phyloP scores from a whole-genome alignment of 1,140 invertebrate genomes.

The Drosophila pectinifera region DNA sequence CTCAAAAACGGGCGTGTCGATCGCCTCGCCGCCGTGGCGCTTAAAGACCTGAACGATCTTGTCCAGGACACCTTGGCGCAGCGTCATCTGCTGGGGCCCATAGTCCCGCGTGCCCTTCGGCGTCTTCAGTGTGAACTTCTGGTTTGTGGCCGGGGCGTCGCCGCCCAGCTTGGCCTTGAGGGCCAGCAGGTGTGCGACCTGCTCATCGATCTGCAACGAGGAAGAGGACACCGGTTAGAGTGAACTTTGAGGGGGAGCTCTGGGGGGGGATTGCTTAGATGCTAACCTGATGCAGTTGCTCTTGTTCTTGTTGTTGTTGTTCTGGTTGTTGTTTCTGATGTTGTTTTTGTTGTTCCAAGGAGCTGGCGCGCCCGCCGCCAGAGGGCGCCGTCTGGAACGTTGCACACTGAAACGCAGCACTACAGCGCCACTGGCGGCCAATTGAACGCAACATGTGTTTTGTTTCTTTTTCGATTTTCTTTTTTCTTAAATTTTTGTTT shows the following conservation, averaged over 20 bases:
- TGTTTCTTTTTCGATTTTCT: conserved; percentile 13
- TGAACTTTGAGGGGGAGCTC: not conserved
- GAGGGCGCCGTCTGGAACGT: conserved; percentile 67
- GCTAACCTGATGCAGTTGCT: conserved; percentile 84
- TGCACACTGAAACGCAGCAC: conserved; percentile 79
- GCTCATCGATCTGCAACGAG: conserved; percentile 89
- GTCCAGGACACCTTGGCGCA: conserved; percentile 94
- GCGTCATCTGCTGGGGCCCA: conserved; percentile 96
- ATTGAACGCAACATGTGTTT: conserved; percentile 81
- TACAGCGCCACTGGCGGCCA: conserved; percentile 81
- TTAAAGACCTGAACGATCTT: conserved; percentile 97
- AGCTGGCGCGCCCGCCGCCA: conserved; percentile 49
- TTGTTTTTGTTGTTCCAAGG: conserved; percentile 58
- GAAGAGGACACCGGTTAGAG: conserved; percentile 10
- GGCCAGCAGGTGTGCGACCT: conserved; percentile 92
- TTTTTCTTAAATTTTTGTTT: not conserved
- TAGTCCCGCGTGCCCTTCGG: conserved; percentile 99
- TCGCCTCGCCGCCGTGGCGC: conserved; percentile 98
- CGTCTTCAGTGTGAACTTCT: conserved; percentile 95
- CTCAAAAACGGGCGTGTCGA: conserved; percentile 99
- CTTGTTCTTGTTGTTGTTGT: conserved; percentile 69
- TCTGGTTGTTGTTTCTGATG: conserved; percentile 58
- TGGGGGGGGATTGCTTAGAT: conserved; percentile 59
- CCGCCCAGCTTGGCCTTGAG: conserved; percentile 91
- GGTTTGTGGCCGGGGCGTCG: conserved; percentile 85